These are phyloP conservation scores for Muntiacus muntjak DNA, from an alignment of 2,113 vertebrate species.

Conservation along the genomic window DNA sequence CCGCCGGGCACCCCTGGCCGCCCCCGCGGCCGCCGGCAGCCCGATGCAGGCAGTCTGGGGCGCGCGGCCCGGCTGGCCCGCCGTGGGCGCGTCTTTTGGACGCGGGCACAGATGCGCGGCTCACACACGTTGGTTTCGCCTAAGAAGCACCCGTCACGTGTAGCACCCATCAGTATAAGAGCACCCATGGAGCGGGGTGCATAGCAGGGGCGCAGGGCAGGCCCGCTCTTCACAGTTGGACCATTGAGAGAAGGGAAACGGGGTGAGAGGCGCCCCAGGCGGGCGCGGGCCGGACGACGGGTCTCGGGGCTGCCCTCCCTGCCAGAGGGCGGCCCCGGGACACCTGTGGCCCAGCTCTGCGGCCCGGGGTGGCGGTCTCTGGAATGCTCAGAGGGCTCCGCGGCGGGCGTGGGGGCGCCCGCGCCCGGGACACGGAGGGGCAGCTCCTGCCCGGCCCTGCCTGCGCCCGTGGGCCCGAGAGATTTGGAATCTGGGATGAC, in stretches of 20 bases:
- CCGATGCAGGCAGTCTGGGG: slow-evolving; percentile 72
- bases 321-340: not conserved
- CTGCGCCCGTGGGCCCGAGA: slow-evolving; percentile 64
- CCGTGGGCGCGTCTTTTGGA: slow-evolving; percentile 58
- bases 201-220: slow-evolving; percentile 63
- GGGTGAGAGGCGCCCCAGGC: slow-evolving; percentile 67
- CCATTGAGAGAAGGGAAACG: slow-evolving; percentile 77
- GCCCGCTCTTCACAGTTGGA: slow-evolving; percentile 76
- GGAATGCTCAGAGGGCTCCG: slow-evolving; percentile 59
- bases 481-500: slow-evolving; percentile 60
- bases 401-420: slow-evolving; percentile 50
- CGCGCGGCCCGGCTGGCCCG: slow-evolving; percentile 58
- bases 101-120: slow-evolving; percentile 54
- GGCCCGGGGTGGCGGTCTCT: not conserved
- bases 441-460: slow-evolving; percentile 49
- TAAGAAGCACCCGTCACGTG: slow-evolving; percentile 69
- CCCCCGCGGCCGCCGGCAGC: slow-evolving; percentile 69
- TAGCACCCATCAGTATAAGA: slow-evolving; percentile 77
- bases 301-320: slow-evolving; percentile 44
- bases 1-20: slow-evolving; percentile 79
- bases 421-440: slow-evolving; percentile 51
- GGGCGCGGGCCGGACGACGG: slow-evolving; percentile 61
- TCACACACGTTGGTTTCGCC: slow-evolving; percentile 58
- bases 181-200: slow-evolving; percentile 76
- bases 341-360: not conserved